Base-by-base conservation (phyloP, 2,888 invertebrate genomes). In the Leptinotarsa rubiginosa region DNA sequence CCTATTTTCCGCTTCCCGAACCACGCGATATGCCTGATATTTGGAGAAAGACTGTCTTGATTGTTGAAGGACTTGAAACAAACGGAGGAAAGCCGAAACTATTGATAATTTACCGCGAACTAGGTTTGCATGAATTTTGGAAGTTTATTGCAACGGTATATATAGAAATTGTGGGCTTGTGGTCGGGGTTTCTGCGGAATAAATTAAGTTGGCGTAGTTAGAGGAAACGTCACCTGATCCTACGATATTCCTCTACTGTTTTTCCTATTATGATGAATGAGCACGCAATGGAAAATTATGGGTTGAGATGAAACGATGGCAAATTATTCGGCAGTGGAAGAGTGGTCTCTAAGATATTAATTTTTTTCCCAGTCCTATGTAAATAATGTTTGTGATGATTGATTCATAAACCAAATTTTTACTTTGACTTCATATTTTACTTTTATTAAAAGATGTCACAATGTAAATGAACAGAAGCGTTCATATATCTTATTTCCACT, bases 201-300 rank as follows among this genome's bases (percentile, higher is more conserved):
- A 25, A 62, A 62, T 62, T 62, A 70, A 74, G 68, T 71, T 68
- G 59, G 65, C 64, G 62, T 47, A 62, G 52, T 64, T 70, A 64
- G 52, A 22, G 70, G 64, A 71, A 74, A 74, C 71, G 71, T 74
- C 74, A 74, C 71, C 71, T 64, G 68, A 54, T 47, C 65, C 64
- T 31, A 56, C 13, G 10, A 70, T 31, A 56, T 71, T 74, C 54
- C 62, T 47, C 65, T 31, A 56, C 47, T 16, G 49, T 70, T 25
- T 50, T 56, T 25, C 49, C 70, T 66, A 74, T 74, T 66, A 12
- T 59, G 25, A 70, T 67, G 66, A 25, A 66, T 67, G 59, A 70
- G 3, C 74, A 74, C 67, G 74, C 74, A 64, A 74, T 22, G 31
- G 18, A 52, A 69, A 31, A 59, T 54, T 65, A 22, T 22, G 31